Evolutionary conservation across 1,140 invertebrate species (phyloP), one percentile per base, ranked within the genome.

Genomic region (Brachystomella parvula): DNA sequence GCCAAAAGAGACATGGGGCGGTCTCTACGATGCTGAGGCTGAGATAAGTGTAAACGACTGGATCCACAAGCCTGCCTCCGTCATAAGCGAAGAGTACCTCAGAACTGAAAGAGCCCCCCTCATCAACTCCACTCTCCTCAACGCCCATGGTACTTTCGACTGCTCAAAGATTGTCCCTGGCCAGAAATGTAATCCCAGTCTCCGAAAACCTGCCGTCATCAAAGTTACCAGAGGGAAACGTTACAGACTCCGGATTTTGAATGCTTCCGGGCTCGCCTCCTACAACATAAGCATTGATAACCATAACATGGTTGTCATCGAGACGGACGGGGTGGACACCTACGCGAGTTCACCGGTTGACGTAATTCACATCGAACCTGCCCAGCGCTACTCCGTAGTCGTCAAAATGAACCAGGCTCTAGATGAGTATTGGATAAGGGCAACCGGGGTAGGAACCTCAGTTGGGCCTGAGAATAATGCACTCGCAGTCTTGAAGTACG

Each of bases 211-310:
- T 2, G n/a, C 21, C 6, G 39, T 67, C 19, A 65, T 67, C 26
- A 31, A 56, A 35, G 49, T 64, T 9, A 2, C 61, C 17, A 47
- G 61, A 6, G 60, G 60, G n/a, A 26, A 66, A 30, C 65, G 33
- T 2, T 67, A 67, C 30, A 47, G 66, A 19, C 32, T 67, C 24
- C 47, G 66, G 1, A 47, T 67, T 26, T 49, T 67, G 26, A 67
- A 67, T 29, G 21, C 61, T 1, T 32, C 29, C 2, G 61, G 62
- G 3, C 9, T 35, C 19, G 17, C 39, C 2, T n/a, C 49, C 9
- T 63, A 30, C 29, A 64, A 64, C 39, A 64, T 67, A 30, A 65
- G 62, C 32, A 67, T 67, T 59, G 66, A 67, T 30, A 47, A 47
- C n/a, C 66, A 67, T 30, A 33, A 33, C 9, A 39, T 67, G 49